phyloP scores from a whole-genome alignment of 2,888 invertebrate species.

The Cephalotes varians region DNA sequence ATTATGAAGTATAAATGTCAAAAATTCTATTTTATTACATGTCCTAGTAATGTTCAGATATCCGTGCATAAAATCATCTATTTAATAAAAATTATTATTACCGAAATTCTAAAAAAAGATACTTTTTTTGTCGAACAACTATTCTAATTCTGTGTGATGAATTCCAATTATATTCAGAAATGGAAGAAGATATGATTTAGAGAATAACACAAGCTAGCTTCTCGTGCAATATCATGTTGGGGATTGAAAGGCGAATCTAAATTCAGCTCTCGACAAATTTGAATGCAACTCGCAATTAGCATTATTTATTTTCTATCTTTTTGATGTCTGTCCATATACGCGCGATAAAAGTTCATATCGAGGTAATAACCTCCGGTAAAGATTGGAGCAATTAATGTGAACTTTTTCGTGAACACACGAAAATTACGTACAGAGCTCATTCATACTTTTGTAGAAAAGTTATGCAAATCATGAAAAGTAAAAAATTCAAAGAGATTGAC shows the following conservation, averaged over 20 bases:
- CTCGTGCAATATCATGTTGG: conserved; percentile 47
- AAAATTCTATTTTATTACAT: not conserved
- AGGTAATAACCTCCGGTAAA: conserved; percentile 72
- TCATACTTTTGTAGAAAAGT: conserved; percentile 51
- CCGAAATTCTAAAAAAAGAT: not conserved
- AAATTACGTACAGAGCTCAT: conserved; percentile 58
- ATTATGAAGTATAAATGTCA: not conserved
- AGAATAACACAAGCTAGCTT: conserved; percentile 53
- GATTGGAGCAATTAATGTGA: conserved; percentile 74
- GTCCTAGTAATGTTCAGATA: not conserved
- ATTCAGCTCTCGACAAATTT: conserved; percentile 60
- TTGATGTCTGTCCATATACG: conserved; percentile 64
- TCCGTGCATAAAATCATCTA: not conserved
- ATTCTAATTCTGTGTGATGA: conserved; percentile 67
- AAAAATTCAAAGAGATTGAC: conserved; percentile 56
- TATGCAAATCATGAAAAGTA: conserved; percentile 55
- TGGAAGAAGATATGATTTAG: conserved; percentile 62
- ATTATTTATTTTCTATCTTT: conserved; percentile 65
- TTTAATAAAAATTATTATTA: not conserved
- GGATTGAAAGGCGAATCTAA: conserved; percentile 60
- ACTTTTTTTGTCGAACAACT: not conserved
- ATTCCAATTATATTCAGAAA: conserved; percentile 66
- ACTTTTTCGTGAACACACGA: conserved; percentile 50
- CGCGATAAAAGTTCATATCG: conserved; percentile 61
- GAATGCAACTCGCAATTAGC: conserved; percentile 63